Percentiles rank a stretch among this genome's conserved stretches.
phyloP scores from a whole-genome alignment of 2,888 invertebrate species.

The Zootermopsis nevadensis region DNA sequence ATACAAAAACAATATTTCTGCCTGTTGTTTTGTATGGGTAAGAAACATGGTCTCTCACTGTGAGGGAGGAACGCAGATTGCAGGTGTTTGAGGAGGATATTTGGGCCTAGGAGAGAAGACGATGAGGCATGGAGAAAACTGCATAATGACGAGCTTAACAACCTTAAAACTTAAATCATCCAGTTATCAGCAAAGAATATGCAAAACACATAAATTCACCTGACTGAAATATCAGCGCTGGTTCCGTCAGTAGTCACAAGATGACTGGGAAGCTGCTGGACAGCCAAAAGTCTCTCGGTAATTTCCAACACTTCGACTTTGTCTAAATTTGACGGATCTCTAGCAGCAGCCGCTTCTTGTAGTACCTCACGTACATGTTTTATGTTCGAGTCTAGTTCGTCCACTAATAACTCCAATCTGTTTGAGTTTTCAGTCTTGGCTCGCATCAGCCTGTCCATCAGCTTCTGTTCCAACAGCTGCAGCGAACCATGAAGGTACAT shows the following conservation, averaged over 20 bases:
- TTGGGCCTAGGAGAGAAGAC: too few relatives aligned
- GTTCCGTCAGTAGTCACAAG: slow-evolving; percentile 62
- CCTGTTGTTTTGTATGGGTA: too few relatives aligned
- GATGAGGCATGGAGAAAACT: too few relatives aligned
- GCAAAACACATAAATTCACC: not conserved
- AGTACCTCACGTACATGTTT: slow-evolving; percentile 58
- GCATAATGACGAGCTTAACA: too few relatives aligned
- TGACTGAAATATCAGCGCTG: not conserved
- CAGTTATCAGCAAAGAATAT: too few relatives aligned
- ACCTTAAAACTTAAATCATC: too few relatives aligned
- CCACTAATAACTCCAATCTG: slow-evolving; percentile 55
- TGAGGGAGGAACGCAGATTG: too few relatives aligned
- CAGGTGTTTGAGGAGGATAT: too few relatives aligned
- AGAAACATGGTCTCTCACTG: too few relatives aligned
- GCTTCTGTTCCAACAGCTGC: slow-evolving; percentile 67
- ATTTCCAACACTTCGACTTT: slow-evolving; percentile 57
- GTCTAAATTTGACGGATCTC: slow-evolving; percentile 47
- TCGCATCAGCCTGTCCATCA: slow-evolving; percentile 61
- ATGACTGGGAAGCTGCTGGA: slow-evolving; percentile 57
- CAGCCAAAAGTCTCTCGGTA: slow-evolving; percentile 54
- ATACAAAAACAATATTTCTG: too few relatives aligned
- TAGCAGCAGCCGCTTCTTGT: slow-evolving; percentile 47
- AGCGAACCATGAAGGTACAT: slow-evolving; percentile 66
- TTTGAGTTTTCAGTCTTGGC: slow-evolving; percentile 40
- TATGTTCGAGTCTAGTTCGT: slow-evolving; percentile 58